A percentile compares a stretch with the other conserved stretches of the same genome.
Conservation (phyloP, 2,113 vertebrate species). For the Isurus oxyrinchus region DNA sequence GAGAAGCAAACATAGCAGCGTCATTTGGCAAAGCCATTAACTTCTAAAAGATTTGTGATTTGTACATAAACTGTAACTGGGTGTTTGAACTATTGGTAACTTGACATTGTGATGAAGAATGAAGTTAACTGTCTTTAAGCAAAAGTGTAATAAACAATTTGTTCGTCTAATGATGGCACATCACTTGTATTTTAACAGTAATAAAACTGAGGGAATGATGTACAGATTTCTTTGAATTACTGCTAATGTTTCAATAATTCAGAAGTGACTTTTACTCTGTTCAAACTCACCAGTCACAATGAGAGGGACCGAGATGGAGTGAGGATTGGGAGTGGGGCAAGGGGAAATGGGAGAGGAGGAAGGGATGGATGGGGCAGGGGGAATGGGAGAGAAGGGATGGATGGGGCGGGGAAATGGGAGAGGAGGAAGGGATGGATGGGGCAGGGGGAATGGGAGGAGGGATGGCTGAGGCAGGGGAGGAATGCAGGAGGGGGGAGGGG, state of each 20-base stretch:
- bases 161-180: constrained; percentile 10
- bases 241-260: not conserved
- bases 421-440: too few relatives aligned
- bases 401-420: too few relatives aligned
- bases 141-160: not conserved
- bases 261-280: not conserved
- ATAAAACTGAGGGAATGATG: constrained; percentile 33
- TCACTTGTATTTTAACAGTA: not conserved
- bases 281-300: not conserved
- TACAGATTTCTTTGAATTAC: not conserved
- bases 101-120: not conserved
- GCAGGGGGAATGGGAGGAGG: too few relatives aligned
- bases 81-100: not conserved
- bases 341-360: too few relatives aligned
- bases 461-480: not conserved
- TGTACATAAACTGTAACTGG: constrained; percentile 42
- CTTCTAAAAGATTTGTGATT: constrained; percentile 64
- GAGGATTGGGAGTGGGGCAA: too few relatives aligned
- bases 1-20: constrained; percentile 95
- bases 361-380: too few relatives aligned
- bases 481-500: too few relatives aligned
- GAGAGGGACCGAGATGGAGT: not conserved
- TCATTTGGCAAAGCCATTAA: constrained; percentile 97
- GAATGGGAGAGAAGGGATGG: not conserved
- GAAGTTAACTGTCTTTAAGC: not conserved